These are phyloP conservation scores for Clarias gariepinus DNA, from an alignment of 2,113 vertebrate genomes.

Conservation along the genomic window DNA sequence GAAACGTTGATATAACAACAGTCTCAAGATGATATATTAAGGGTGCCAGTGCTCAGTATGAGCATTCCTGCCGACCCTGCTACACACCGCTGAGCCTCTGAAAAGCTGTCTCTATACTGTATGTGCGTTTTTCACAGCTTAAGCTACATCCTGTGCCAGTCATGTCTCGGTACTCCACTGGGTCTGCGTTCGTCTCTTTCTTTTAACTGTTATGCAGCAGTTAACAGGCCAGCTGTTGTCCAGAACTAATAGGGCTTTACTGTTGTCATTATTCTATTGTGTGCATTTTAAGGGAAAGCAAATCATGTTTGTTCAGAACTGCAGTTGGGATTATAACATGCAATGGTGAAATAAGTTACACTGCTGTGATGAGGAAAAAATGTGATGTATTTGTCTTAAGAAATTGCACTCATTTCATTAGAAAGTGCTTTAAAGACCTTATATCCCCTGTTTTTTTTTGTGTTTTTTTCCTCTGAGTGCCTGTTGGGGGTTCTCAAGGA, in stretches of 20 bases:
- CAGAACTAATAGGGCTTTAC: slow-evolving; percentile 6
- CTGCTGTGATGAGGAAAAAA: too few relatives aligned
- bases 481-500: background rate
- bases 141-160: background rate
- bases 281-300: background rate
- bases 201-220: background rate
- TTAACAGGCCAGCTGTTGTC: slow-evolving; percentile 16
- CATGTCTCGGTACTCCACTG: background rate
- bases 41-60: background rate
- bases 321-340: background rate
- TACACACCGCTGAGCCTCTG: background rate
- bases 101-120: background rate
- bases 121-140: background rate
- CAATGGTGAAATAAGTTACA: background rate
- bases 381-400: background rate
- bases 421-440: background rate
- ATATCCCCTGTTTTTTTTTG: background rate
- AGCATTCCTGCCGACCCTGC: background rate
- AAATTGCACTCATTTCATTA: background rate
- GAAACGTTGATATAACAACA: background rate
- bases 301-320: background rate
- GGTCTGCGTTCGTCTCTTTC: background rate
- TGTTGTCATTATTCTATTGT: background rate
- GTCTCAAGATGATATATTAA: background rate
- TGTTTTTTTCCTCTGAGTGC: background rate